Evolutionary conservation across 2,888 invertebrate genomes (phyloP), one percentile per base, ranked within the genome.

Genomic region (Yponomeuta evonymella): DNA sequence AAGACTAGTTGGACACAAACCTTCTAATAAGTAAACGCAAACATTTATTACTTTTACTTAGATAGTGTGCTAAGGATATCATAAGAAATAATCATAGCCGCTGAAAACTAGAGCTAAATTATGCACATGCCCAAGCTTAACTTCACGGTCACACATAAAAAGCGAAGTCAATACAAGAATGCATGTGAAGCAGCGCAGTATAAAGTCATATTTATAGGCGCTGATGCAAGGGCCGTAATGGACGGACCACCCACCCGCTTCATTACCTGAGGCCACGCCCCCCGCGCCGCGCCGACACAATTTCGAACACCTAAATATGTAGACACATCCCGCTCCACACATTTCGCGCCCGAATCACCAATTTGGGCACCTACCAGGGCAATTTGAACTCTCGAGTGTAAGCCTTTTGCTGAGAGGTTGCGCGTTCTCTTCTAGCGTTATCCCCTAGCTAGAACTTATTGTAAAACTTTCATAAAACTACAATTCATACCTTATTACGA

Each of bases 211-310:
- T 84, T 86, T 86, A 86, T 85, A 82, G 81, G 76, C 80, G 80
- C 80, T 75, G 83, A 78, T 76, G 75, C 77, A 65, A 58, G 70
- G 65, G 69, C 33, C 48, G 51, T 70, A 48, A 70, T 79, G 78
- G 72, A 77, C 69, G 77, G 90, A 85, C 90, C 90, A 90, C 90
- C 89, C 89, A 89, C 81, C 78, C 76, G 71, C 82, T 78, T 81
- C 81, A 84, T 87, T 84, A 81, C 79, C 71, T 70, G 58, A 75
- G 74, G 79, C 85, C 86, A 82, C 90, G 88, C 89, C 90, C 80
- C 79, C 78, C 76, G 75, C 81, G 82, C 64, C 48, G 67, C 51
- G 62, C 86, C 82, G 84, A 83, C 82, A 84, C 86, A 86, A 88
- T 88, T 86, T 86, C 79, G 83, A 58, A 72, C 72, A 72, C 23